These are phyloP conservation scores for Mellilla xanthometata DNA, from an alignment of 2,888 invertebrate species.

Conservation along the genomic window DNA sequence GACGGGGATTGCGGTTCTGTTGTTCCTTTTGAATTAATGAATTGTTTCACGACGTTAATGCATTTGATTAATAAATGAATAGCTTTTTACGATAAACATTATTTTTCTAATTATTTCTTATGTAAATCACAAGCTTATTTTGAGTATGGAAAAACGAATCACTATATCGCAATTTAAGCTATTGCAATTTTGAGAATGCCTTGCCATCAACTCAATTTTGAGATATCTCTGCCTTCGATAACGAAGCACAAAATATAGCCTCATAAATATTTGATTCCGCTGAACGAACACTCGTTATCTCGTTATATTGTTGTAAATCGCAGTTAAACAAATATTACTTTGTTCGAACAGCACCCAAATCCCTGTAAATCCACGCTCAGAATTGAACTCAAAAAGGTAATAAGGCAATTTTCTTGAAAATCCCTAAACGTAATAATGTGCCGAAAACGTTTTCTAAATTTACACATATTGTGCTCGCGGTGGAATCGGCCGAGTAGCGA, in stretches of 20 bases:
- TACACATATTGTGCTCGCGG: conserved; percentile 78
- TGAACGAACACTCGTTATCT: conserved; percentile 5
- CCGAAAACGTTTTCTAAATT: conserved; percentile 80
- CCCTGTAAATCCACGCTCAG: conserved; percentile 66
- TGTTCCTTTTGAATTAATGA: too few relatives aligned
- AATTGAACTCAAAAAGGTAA: conserved; percentile 77
- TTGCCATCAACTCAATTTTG: too few relatives aligned
- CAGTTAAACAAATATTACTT: conserved; percentile 49
- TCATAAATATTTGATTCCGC: conserved; percentile 4
- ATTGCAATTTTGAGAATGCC: too few relatives aligned
- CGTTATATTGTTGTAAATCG: conserved; percentile 25
- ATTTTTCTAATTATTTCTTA: too few relatives aligned
- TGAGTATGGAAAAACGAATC: too few relatives aligned
- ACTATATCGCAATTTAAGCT: too few relatives aligned
- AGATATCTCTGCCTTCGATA: background rate
- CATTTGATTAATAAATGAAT: too few relatives aligned
- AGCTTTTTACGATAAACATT: too few relatives aligned
- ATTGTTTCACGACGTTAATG: too few relatives aligned
- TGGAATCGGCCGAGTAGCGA: conserved; percentile 67
- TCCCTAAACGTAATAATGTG: conserved; percentile 80
- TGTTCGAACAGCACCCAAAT: conserved; percentile 54
- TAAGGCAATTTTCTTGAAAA: conserved; percentile 81
- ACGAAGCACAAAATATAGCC: conserved; percentile 4
- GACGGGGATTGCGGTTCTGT: conserved; percentile 24
- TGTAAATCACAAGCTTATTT: too few relatives aligned